These are phyloP conservation scores for Uropsilus gracilis DNA, from an alignment of 2,113 vertebrate genomes.

Conservation along the genomic window DNA sequence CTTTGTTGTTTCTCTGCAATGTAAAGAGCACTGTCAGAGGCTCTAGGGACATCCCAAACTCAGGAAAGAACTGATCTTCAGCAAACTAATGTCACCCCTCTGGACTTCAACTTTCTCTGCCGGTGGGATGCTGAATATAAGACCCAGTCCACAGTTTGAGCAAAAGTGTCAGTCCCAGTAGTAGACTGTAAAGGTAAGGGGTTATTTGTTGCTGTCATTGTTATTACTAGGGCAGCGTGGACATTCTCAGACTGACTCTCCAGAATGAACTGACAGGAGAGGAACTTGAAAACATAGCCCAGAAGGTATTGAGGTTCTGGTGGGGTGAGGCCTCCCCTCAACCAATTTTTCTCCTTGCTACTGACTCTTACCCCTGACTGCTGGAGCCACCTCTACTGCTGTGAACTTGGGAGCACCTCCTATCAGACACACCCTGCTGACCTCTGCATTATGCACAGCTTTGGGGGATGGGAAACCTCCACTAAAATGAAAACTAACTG, in stretches of 20 bases:
- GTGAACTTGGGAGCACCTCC: background rate
- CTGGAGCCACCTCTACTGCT: background rate
- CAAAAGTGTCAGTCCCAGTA: fast-evolving
- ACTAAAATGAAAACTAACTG: slow-evolving; percentile 39
- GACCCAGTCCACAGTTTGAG: background rate
- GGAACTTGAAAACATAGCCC: slow-evolving; percentile 82
- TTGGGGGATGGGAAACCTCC: background rate
- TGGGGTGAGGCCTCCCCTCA: background rate
- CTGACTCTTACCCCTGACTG: background rate
- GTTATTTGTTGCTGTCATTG: slow-evolving; percentile 54
- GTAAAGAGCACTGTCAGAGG: background rate
- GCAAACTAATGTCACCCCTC: background rate
- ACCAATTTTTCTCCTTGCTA: background rate
- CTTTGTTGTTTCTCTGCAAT: background rate
- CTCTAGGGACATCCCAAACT: background rate
- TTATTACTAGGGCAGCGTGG: slow-evolving; percentile 87
- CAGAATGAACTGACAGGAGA: slow-evolving; percentile 84
- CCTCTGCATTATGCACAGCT: background rate
- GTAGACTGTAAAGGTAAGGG: background rate
- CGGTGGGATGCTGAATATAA: background rate
- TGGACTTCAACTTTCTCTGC: background rate
- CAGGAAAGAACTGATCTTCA: background rate
- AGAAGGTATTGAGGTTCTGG: slow-evolving; percentile 86
- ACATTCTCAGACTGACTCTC: slow-evolving; percentile 91
- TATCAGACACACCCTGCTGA: background rate